Evolutionary conservation across 2,888 invertebrate species (phyloP).

Genomic region (Monoplex corrugatus): DNA sequence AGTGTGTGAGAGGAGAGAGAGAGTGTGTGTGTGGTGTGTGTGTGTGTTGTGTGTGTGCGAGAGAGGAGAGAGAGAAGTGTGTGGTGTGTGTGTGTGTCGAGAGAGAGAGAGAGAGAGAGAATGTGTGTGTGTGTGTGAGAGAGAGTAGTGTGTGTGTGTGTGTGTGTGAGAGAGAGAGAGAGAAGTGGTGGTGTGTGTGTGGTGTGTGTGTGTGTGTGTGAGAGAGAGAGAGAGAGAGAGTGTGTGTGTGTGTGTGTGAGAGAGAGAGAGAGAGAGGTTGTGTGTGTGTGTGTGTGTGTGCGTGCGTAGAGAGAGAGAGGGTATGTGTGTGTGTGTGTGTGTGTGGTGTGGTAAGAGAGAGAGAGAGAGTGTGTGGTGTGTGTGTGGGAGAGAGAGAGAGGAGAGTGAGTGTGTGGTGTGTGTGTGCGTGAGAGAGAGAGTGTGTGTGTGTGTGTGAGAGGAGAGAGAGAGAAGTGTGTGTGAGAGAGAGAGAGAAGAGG

Average conservation of each 20-base stretch:
- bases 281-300: no score
- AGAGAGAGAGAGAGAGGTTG: conserved; percentile 4
- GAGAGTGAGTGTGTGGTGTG: neutral
- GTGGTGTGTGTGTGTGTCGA: no score
- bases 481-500: neutral
- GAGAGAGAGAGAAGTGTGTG: neutral
- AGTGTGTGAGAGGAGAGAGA: no score
- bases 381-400: neutral
- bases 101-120: no score
- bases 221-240: neutral
- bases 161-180: no score
- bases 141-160: no score
- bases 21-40: no score
- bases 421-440: neutral
- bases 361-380: neutral
- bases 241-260: neutral
- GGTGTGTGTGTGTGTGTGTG: no score
- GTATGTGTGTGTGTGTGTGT: neutral
- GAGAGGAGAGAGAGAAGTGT: no score
- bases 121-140: no score
- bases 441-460: neutral
- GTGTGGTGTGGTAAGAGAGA: neutral
- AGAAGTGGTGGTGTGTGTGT: no score
- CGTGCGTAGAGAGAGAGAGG: neutral
- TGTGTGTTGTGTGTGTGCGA: no score